These are phyloP conservation scores for Rotaria macrura DNA, from an alignment of 2,888 invertebrate species.

Conservation along the genomic window DNA sequence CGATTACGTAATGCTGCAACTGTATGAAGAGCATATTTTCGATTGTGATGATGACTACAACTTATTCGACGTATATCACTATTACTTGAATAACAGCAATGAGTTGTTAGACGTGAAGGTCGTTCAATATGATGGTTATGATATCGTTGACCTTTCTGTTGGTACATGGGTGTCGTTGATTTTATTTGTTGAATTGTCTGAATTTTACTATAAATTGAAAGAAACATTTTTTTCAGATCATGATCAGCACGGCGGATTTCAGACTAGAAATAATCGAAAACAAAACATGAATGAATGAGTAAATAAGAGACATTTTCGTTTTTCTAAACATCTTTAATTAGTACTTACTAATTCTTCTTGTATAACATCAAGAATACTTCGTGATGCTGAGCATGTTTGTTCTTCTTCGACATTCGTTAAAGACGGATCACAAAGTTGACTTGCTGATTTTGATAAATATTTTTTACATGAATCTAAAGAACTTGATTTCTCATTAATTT, in stretches of 20 bases:
- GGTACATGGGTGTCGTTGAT: background rate
- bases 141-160: background rate
- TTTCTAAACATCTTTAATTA: no score
- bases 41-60: background rate
- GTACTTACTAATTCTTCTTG: background rate
- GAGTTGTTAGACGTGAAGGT: background rate
- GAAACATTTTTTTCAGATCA: conserved; percentile 7
- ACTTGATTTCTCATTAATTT: background rate
- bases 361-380: background rate
- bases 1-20: background rate
- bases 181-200: background rate
- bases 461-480: background rate
- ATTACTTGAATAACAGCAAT: background rate
- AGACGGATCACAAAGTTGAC: background rate
- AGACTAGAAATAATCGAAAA: background rate
- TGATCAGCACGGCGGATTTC: conserved; percentile 17
- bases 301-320: background rate
- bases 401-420: background rate
- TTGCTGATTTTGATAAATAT: conserved; percentile 13
- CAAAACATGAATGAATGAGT: no score
- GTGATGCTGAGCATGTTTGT: background rate
- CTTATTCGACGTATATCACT: background rate
- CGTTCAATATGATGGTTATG: background rate
- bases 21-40: background rate
- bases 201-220: conserved; percentile 6